Evolutionary conservation across 1,140 invertebrate species (phyloP).

Genomic region (Lanistes nyassanus): DNA sequence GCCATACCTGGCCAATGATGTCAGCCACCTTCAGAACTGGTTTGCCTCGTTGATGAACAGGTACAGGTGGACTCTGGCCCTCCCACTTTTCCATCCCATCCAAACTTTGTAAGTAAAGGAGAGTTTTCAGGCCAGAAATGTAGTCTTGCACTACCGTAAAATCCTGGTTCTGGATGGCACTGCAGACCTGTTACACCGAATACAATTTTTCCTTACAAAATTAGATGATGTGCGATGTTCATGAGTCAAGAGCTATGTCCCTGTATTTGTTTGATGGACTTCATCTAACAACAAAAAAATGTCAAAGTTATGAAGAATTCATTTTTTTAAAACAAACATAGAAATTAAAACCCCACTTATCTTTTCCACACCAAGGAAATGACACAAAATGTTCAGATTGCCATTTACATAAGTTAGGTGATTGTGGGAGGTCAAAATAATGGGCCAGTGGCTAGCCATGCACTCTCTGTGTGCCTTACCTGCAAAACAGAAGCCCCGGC

Average conservation of each 20-base stretch:
- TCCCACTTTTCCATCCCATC: constrained; percentile 80
- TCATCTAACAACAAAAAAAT: too few relatives aligned
- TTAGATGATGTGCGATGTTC: too few relatives aligned
- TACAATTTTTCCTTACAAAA: background rate
- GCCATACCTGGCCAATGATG: constrained; percentile 59
- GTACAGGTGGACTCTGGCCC: constrained; percentile 91
- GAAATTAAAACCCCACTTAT: too few relatives aligned
- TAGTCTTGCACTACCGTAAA: constrained; percentile 96
- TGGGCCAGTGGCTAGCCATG: too few relatives aligned
- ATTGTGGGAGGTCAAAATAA: too few relatives aligned
- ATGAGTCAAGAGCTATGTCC: too few relatives aligned
- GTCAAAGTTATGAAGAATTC: too few relatives aligned
- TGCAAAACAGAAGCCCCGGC: constrained; percentile 92
- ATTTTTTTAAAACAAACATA: too few relatives aligned
- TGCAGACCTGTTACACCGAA: constrained; percentile 80
- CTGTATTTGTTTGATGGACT: too few relatives aligned
- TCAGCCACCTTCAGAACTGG: constrained; percentile 75
- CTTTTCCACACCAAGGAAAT: too few relatives aligned
- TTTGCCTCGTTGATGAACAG: constrained; percentile 92
- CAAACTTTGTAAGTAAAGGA: constrained; percentile 85
- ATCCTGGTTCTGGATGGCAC: constrained; percentile 98
- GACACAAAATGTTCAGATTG: too few relatives aligned
- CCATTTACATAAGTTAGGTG: too few relatives aligned
- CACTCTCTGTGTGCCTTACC: constrained; percentile 68
- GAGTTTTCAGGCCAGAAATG: constrained; percentile 86